Conservation (phyloP, 2,797 vertebrate genomes). For the Molossus alvarezi region DNA sequence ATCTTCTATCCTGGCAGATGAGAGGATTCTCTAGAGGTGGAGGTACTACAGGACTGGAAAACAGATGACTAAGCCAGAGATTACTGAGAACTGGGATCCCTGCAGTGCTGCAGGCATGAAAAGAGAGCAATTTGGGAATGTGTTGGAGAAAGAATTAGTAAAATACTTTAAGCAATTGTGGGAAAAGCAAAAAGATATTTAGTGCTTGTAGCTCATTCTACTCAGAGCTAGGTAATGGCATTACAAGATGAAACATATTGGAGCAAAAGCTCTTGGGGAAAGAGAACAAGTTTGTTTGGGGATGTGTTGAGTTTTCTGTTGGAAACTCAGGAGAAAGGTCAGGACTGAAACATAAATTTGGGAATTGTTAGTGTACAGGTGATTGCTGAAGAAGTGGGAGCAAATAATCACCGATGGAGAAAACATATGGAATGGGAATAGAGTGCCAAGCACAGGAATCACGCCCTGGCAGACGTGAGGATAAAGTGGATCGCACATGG, state of each 20-base stretch:
- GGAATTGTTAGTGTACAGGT: not conserved
- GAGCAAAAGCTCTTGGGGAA: not conserved
- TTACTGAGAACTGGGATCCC: not conserved
- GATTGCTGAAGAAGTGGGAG: constrained; percentile 7
- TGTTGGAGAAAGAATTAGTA: not conserved
- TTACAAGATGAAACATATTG: not conserved
- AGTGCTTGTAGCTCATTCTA: not conserved
- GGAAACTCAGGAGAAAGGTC: constrained; percentile 38
- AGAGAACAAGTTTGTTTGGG: not conserved
- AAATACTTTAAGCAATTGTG: not conserved
- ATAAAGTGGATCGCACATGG: not conserved
- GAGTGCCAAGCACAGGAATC: not conserved
- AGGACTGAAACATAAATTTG: constrained; percentile 45
- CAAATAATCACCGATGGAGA: not conserved
- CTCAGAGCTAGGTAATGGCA: not conserved
- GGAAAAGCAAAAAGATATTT: not conserved
- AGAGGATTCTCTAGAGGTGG: not conserved
- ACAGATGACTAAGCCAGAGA: not conserved
- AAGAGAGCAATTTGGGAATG: not conserved
- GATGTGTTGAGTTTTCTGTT: not conserved
- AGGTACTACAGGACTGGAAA: not conserved
- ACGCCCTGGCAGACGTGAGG: not conserved
- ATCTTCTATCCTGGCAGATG: not conserved
- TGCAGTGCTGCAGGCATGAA: not conserved
- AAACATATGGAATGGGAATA: not conserved